Conservation (phyloP, 2,113 vertebrate species). For the Chrysochloris asiatica region DNA sequence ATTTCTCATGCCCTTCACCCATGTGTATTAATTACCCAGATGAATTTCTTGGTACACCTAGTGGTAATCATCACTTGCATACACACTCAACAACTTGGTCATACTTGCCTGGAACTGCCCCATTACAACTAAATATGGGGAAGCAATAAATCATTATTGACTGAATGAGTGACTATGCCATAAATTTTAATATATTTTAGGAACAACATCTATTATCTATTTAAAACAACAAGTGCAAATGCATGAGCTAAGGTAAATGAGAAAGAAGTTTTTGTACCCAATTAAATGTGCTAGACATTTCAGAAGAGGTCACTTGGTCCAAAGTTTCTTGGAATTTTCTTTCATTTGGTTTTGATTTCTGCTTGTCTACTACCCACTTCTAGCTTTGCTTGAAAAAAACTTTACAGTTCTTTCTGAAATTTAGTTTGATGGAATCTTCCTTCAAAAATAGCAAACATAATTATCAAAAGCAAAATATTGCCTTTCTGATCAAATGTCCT, state of each 20-base stretch:
- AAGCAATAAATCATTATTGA: not conserved
- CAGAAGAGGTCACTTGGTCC: not conserved
- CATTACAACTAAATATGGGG: not conserved
- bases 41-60: not conserved
- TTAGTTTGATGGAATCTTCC: not conserved
- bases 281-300: not conserved
- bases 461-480: not conserved
- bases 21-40: not conserved
- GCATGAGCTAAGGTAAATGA: not conserved
- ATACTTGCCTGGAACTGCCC: not conserved
- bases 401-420: not conserved
- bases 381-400: not conserved
- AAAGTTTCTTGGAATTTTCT: conserved; percentile 14
- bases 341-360: not conserved
- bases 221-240: not conserved
- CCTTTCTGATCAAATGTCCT: not conserved
- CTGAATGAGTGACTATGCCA: not conserved
- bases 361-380: not conserved
- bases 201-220: not conserved
- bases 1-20: not conserved
- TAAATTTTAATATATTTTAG: not conserved
- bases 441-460: not conserved
- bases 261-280: not conserved
- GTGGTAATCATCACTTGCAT: not conserved
- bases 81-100: not conserved